Base-by-base conservation (phyloP, 2,888 invertebrate genomes). In the Torymus aiolomorphi region DNA sequence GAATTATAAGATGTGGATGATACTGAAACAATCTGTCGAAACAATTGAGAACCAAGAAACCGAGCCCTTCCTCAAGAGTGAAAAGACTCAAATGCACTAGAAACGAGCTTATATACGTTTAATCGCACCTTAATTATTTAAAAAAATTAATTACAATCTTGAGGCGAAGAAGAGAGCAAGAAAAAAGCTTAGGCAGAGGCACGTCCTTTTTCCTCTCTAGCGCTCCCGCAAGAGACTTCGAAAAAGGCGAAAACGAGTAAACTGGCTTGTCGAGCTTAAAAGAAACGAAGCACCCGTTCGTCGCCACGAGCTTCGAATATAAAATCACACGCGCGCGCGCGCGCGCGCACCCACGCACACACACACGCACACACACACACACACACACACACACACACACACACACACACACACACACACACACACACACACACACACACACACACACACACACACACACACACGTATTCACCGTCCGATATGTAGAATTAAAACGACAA, bases 41-140 rank as follows among this genome's bases (percentile, higher is more conserved):
- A 52, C 66, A 49, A 78, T 74, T 31, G 42, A 57, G 73, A 82
- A 77, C 24, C 12, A 42, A 42, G 62, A 65, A 49, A n/a, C 65
- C 14, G n/a, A 24, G 20, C 70, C 42, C 73, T 78, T 82, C 80
- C 76, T 83, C 18, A 79, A 74, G 61, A 61, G 57, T 42, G 71
- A 42, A 42, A 73, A 56, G n/a, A 13, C 65, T 69, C 16, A 31
- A 31, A 31, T 31, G 31, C 31, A 31, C 31, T 31, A 66, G 24
- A 72, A 78, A 57, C 75, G 78, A 77, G 73, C 78, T 78, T 78
- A 71, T 62, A 51, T 51, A 54, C 52, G 31, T 69, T 67, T 74
- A 79, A 49, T 71, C 56, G 42, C 31, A 52, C 14, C 14, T 70
- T 56, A 66, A 71, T 42, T 52, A 72, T 51, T 54, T 16, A 63